phyloP scores from a whole-genome alignment of 2,113 vertebrate species.

The Cercocebus atys region DNA sequence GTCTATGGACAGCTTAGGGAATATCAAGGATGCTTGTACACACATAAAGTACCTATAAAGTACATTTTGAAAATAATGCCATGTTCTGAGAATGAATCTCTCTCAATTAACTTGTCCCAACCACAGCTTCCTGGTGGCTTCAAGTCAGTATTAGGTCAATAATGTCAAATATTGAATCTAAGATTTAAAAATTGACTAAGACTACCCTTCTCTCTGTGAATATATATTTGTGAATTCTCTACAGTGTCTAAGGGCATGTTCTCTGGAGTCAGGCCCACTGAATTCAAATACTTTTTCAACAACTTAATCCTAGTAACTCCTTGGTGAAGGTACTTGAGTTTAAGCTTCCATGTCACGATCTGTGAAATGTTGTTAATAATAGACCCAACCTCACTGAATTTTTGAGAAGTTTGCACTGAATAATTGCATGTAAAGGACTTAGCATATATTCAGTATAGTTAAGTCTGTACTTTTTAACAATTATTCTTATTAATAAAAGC shows the following conservation, averaged over 20 bases:
- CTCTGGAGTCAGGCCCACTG: not conserved
- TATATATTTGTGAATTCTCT: not conserved
- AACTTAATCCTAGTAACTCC: not conserved
- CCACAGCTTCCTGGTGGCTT: not conserved
- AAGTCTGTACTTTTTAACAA: not conserved
- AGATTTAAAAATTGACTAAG: not conserved
- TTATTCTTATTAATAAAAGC: not conserved
- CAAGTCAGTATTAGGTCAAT: not conserved
- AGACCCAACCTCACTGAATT: not conserved
- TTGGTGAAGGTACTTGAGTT: not conserved
- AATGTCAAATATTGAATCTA: not conserved
- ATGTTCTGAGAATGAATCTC: constrained; percentile 38
- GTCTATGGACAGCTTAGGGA: not conserved
- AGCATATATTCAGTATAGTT: not conserved
- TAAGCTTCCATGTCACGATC: not conserved
- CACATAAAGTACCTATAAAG: constrained; percentile 18
- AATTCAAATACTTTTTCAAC: not conserved
- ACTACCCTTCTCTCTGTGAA: not conserved
- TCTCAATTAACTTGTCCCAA: constrained; percentile 39
- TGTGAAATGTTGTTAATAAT: not conserved
- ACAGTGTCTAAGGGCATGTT: not conserved
- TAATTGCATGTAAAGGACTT: not conserved
- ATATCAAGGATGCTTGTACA: not conserved
- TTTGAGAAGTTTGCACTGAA: not conserved
- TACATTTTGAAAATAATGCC: constrained; percentile 30